These are phyloP conservation scores for Brachyistius frenatus DNA, from an alignment of 2,113 vertebrate genomes.

Conservation along the genomic window DNA sequence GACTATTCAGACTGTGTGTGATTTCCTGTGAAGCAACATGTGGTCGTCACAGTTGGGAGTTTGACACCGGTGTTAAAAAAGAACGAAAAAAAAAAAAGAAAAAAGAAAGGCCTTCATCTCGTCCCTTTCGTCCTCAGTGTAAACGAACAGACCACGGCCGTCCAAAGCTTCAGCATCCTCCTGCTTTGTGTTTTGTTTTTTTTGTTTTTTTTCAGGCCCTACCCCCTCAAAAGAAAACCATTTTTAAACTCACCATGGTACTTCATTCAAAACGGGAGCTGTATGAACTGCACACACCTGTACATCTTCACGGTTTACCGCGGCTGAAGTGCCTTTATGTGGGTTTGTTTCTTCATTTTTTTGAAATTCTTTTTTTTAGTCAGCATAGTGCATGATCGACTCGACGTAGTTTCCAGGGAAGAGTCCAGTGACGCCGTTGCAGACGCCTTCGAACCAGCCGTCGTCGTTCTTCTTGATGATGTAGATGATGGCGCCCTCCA, in stretches of 20 bases:
- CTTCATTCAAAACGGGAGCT: conserved; percentile 61
- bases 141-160: conserved; percentile 61
- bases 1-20: neutral
- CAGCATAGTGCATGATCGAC: conserved; percentile 99
- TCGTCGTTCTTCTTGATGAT: conserved; percentile 99
- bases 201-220: conserved; percentile 21
- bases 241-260: conserved; percentile 64
- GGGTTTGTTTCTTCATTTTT: neutral
- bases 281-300: conserved; percentile 51
- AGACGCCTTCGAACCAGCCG: conserved; percentile 98
- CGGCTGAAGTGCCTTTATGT: conserved; percentile 9
- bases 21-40: conserved; percentile 39
- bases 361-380: conserved; percentile 81
- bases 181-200: conserved; percentile 36
- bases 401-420: conserved; percentile 99
- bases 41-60: conserved; percentile 2
- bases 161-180: conserved; percentile 19
- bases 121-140: conserved; percentile 55
- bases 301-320: conserved; percentile 58
- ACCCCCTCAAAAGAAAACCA: conserved; percentile 22
- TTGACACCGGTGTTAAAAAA: neutral
- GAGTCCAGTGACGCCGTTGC: conserved; percentile 96
- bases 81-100: neutral
- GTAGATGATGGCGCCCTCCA: conserved; percentile 99
- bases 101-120: conserved; percentile 9